Evolutionary conservation across 2,888 invertebrate species (phyloP), one percentile per base, ranked within the genome.

Genomic region (Drosophila phalerata): DNA sequence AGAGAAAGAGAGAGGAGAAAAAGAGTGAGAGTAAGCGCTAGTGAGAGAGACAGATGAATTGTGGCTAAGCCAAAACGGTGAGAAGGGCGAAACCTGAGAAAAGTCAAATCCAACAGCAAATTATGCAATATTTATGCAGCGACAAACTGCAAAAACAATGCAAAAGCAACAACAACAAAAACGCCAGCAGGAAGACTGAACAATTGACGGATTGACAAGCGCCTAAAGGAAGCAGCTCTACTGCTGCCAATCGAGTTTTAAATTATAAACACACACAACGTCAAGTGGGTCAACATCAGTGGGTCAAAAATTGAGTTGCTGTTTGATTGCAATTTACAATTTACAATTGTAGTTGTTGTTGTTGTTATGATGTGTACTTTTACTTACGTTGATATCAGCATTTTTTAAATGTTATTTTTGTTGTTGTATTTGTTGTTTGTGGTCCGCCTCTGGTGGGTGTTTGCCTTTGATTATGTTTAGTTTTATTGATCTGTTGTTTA

Each of bases 371-470:
- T 58, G 42, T 62, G 19, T 61, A 63, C 57, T 65, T 81, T 81
- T 89, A 90, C 90, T 90, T 89, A 90, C 90, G 90, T 90, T 86
- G 88, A 82, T 90, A 90, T 88, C 83, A 88, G 85, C 87, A 87
- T 86, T 70, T 85, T 83, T 72, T 72, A 45, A 63, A 19, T 66
- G 45, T 15, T 62, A 79, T 28, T 28, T 22, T 22, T 22, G 22
- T 22, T 28, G 28, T 28, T 28, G 28, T 28, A 28, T 5, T 25
- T n/a, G n/a, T 22, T 47, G 37, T 25, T 19, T 42, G 40, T 25
- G 32, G 6, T 47, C 42, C 51, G 58, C 74, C 68, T 74, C 22
- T 57, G 43, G 42, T 60, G 71, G 77, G 67, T 74, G 77, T 74
- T 71, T 65, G 49, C 47, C 43, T 79, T 67, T 70, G 65, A 55